Percentiles rank a stretch among this genome's conserved stretches.
Evolutionary conservation across 2,888 invertebrate genomes (phyloP).

Genomic region (Drosophila robusta): DNA sequence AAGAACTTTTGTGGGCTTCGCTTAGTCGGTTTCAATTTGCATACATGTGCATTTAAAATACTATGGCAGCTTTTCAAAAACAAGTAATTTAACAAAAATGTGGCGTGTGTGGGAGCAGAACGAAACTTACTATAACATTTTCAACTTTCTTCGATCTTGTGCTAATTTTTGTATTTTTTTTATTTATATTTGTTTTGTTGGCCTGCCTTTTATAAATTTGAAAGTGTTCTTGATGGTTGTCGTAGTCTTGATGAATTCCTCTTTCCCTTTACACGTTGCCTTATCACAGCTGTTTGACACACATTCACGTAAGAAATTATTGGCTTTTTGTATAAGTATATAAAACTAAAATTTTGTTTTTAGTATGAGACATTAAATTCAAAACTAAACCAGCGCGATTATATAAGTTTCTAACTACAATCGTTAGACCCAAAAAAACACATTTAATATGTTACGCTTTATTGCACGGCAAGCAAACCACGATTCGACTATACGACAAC

Average conservation of each 20-base stretch:
- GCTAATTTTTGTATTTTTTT: neutral
- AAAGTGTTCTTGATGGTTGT: neutral
- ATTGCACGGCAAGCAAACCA: neutral
- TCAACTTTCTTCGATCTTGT: conserved; percentile 5
- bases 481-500: conserved; percentile 13
- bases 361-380: conserved; percentile 16
- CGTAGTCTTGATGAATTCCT: neutral
- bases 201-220: neutral
- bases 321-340: conserved; percentile 10
- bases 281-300: conserved; percentile 7
- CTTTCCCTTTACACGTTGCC: conserved; percentile 1
- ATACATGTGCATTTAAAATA: no score
- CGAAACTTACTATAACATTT: conserved; percentile 39
- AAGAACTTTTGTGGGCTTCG: no score
- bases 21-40: no score
- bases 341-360: conserved; percentile 32
- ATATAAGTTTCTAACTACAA: neutral
- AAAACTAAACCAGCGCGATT: conserved; percentile 11
- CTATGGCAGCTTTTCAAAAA: no score
- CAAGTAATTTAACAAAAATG: no score
- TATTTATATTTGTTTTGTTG: neutral
- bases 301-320: conserved; percentile 12
- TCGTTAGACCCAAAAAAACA: neutral
- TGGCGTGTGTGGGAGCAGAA: neutral
- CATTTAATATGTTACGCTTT: neutral